These are phyloP conservation scores for Ophion costatus DNA, from an alignment of 2,888 invertebrate genomes.

Conservation along the genomic window DNA sequence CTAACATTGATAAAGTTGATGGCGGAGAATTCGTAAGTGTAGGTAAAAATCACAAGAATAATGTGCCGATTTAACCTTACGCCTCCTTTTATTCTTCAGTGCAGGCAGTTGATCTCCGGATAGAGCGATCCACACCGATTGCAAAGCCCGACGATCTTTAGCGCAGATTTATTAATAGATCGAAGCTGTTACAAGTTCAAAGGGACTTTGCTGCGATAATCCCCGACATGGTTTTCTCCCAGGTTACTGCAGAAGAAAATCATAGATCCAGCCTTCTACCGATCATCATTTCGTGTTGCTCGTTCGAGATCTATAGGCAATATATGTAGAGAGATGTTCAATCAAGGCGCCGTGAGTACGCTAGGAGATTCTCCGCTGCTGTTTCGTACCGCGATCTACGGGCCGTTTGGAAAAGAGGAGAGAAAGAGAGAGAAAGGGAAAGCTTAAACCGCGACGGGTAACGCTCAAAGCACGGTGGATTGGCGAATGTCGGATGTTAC, in stretches of 20 bases:
- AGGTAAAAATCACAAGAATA: slow-evolving; percentile 15
- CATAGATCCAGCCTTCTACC: slow-evolving; percentile 41
- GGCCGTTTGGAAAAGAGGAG: slow-evolving; percentile 25
- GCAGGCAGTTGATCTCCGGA: slow-evolving; percentile 5
- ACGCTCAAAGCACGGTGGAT: slow-evolving; percentile 51
- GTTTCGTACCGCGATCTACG: slow-evolving; percentile 43
- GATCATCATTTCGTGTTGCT: slow-evolving; percentile 52
- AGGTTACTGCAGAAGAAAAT: slow-evolving; percentile 28
- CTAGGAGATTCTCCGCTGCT: slow-evolving; percentile 47
- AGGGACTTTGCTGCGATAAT: slow-evolving; percentile 32
- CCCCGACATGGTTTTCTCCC: slow-evolving; percentile 30
- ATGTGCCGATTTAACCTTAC: slow-evolving; percentile 7
- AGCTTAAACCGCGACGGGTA: slow-evolving; percentile 58
- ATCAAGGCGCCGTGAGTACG: slow-evolving; percentile 45
- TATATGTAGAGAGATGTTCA: slow-evolving; percentile 51
- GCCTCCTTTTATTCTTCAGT: neutral
- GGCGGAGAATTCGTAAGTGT: slow-evolving; percentile 1
- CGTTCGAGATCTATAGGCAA: slow-evolving; percentile 15
- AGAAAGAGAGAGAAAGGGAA: neutral
- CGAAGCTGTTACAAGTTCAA: slow-evolving; percentile 9
- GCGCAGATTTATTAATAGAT: slow-evolving; percentile 49
- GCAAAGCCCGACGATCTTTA: slow-evolving; percentile 23
- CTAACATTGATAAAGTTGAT: slow-evolving; percentile 17
- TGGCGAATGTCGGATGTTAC: slow-evolving; percentile 52
- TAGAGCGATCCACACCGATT: slow-evolving; percentile 28